Conservation (phyloP, 2,888 invertebrate species). For the Antitype chi region DNA sequence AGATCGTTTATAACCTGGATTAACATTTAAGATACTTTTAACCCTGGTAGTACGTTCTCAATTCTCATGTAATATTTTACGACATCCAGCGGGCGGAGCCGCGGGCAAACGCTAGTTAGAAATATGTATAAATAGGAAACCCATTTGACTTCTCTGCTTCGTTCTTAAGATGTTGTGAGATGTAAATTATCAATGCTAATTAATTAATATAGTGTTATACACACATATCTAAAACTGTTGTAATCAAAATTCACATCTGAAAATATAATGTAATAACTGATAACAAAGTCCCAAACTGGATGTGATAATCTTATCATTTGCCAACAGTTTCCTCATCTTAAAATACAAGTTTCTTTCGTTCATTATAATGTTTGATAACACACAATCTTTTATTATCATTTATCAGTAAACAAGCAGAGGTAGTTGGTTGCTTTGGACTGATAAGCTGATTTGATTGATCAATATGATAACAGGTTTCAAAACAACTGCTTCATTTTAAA, state of each 20-base stretch:
- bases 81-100: background rate
- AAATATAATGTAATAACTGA: constrained; percentile 3
- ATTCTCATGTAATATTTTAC: background rate
- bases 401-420: constrained; percentile 28
- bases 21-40: background rate
- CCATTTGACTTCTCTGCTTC: background rate
- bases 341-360: constrained; percentile 4
- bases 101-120: background rate
- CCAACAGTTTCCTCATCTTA: constrained; percentile 5
- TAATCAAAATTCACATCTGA: background rate
- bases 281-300: background rate
- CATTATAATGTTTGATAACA: background rate
- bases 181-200: background rate
- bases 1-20: background rate
- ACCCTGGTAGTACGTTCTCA: background rate
- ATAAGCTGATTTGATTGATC: constrained; percentile 31
- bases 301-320: constrained; percentile 13
- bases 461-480: constrained; percentile 32
- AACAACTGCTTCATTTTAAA: constrained; percentile 14
- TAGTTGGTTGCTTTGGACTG: constrained; percentile 7
- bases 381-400: constrained; percentile 4
- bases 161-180: background rate
- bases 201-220: background rate
- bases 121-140: background rate
- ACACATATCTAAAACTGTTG: background rate